A percentile compares a stretch with the other conserved stretches of the same genome.
phyloP scores from a whole-genome alignment of 2,888 invertebrate species.

The Oasisia sp. region DNA sequence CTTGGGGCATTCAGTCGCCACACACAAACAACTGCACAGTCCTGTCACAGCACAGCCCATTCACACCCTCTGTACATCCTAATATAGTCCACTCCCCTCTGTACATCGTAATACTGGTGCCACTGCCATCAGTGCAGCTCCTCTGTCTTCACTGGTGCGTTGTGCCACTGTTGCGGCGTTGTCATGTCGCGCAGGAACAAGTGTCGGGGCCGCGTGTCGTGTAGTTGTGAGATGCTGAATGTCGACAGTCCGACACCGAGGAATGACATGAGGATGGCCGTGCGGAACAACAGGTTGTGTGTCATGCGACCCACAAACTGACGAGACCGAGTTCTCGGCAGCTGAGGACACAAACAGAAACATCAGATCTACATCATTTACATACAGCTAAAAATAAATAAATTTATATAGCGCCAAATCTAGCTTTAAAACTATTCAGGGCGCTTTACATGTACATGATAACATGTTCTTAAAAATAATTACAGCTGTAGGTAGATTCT shows the following conservation, averaged over 20 bases:
- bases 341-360: not conserved
- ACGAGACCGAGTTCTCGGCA: constrained; percentile 9
- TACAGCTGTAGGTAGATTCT: too few species aligned
- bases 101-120: constrained; percentile 3
- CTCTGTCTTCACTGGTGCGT: not conserved
- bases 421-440: too few species aligned
- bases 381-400: too few species aligned
- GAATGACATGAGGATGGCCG: constrained; percentile 23
- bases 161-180: constrained; percentile 18
- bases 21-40: not conserved
- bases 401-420: too few species aligned
- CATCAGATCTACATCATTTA: not conserved
- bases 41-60: too few species aligned
- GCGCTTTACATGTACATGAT: too few species aligned
- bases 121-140: not conserved
- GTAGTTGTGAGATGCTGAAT: constrained; percentile 25
- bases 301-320: constrained; percentile 18
- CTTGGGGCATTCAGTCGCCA: not conserved
- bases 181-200: constrained; percentile 7
- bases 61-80: not conserved
- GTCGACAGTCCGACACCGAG: constrained; percentile 13
- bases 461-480: too few species aligned
- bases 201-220: constrained; percentile 17
- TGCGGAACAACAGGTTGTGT: constrained; percentile 24
- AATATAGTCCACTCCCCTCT: not conserved